Base-by-base conservation (phyloP, 2,888 invertebrate species). In the Drosophila merina region DNA sequence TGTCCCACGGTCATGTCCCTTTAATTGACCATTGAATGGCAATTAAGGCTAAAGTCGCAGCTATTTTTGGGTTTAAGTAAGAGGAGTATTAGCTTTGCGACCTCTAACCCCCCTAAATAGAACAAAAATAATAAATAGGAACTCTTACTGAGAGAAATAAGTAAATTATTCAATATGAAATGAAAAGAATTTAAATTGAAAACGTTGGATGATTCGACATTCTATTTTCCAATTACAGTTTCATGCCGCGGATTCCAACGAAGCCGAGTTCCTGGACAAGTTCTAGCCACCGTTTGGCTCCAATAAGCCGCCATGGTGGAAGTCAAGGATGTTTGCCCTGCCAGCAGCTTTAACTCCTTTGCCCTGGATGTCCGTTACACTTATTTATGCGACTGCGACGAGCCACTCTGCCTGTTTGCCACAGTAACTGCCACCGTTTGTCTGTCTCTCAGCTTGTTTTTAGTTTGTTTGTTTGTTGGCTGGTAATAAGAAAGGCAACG, bases 341-440 rank as follows among this genome's bases (percentile, higher is more conserved):
- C 57, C 14, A 38, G 40, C 57, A 66, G 64, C 70, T 58, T 42
- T 60, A 57, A 57, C 64, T 68, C 47, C 66, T 38, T 44, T 51
- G 57, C 47, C 26, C 69, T 55, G 71, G 14, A 64, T 71, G 63
- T 71, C 66, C 52, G 40, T 48, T 48, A 57, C 51, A 51, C 49
- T 87, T 88, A 88, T 81, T 88, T 81, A 81, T 88, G 79, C 58
- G 68, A 54, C 38, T 66, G 50, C 50, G 55, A 14, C 33, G 42
- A 25, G 51, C 54, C 36, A 12, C 33, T 30, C 50, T 44, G 20
- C 36, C 57, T 14, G 12, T 33, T 52, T 47, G 57, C 42, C 57
- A 51, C 38, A 40, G 40, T 52, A 42, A 58, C 72, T 72, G 72
- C 72, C 49, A 59, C 40, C 60, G 51, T 57, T 50, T 62, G 47